Evolutionary conservation across 2,797 vertebrate genomes (phyloP).

Genomic region (Xenops minutus): DNA sequence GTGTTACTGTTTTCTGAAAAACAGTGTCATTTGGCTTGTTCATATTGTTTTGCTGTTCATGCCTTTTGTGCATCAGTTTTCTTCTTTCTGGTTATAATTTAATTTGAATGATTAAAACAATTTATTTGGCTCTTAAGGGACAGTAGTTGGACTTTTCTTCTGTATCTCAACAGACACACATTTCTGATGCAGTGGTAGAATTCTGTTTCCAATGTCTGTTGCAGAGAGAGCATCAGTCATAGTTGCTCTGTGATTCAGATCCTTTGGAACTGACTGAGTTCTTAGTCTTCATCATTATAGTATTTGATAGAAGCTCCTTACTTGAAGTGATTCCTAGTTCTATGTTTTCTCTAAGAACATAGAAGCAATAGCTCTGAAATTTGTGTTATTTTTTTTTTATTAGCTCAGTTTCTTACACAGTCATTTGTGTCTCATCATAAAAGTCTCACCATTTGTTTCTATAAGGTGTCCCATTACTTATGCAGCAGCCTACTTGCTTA

Average conservation of each 20-base stretch:
- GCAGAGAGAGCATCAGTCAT: not conserved
- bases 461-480: not conserved
- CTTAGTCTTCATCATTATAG: not conserved
- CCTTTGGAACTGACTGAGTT: not conserved
- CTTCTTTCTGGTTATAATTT: constrained; percentile 8
- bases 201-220: not conserved
- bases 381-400: not conserved
- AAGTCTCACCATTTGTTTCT: not conserved
- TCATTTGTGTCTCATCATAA: not conserved
- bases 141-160: not conserved
- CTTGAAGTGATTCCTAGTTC: not conserved
- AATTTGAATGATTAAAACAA: not conserved
- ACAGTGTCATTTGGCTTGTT: not conserved
- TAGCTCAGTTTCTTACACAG: not conserved
- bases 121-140: not conserved
- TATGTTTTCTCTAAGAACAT: not conserved
- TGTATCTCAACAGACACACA: not conserved
- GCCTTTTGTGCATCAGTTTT: not conserved
- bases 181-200: not conserved
- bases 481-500: not conserved
- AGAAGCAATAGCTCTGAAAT: not conserved
- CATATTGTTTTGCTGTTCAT: not conserved
- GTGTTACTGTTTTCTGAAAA: not conserved
- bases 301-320: not conserved
- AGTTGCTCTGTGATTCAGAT: not conserved